Evolutionary conservation across 2,797 vertebrate species (phyloP).

Genomic region (Argentina silus): DNA sequence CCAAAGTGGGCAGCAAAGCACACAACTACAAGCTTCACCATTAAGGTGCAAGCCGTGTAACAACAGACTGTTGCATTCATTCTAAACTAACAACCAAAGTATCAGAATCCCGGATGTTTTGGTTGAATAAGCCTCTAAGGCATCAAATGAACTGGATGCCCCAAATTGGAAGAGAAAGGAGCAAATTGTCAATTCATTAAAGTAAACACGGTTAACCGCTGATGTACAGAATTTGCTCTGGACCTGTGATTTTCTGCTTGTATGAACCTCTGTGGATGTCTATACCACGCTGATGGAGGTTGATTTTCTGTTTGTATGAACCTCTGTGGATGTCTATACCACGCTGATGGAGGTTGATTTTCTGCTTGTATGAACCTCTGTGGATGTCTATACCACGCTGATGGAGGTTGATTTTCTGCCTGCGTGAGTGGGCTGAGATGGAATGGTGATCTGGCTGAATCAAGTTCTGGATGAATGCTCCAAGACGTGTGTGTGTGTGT

Average conservation of each 20-base stretch:
- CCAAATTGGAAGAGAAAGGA: slow-evolving; percentile 36
- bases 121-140: background rate
- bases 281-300: too few species aligned
- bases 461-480: slow-evolving; percentile 25
- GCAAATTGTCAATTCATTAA: slow-evolving; percentile 66
- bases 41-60: background rate
- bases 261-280: background rate
- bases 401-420: slow-evolving; percentile 57
- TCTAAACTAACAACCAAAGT: background rate
- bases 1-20: too few species aligned
- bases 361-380: slow-evolving; percentile 11
- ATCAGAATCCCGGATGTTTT: background rate
- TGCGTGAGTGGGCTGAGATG: slow-evolving; percentile 49
- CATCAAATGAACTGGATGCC: slow-evolving; percentile 55
- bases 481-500: slow-evolving; percentile 27
- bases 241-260: slow-evolving; percentile 29
- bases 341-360: too few species aligned
- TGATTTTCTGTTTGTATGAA: slow-evolving; percentile 7
- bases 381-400: slow-evolving; percentile 24
- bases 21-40: background rate
- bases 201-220: slow-evolving; percentile 27
- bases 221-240: slow-evolving; percentile 39
- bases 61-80: background rate
- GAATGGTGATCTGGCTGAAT: slow-evolving; percentile 38
- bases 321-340: background rate